phyloP scores from a whole-genome alignment of 2,797 vertebrate species.

The Naso thynnoides region DNA sequence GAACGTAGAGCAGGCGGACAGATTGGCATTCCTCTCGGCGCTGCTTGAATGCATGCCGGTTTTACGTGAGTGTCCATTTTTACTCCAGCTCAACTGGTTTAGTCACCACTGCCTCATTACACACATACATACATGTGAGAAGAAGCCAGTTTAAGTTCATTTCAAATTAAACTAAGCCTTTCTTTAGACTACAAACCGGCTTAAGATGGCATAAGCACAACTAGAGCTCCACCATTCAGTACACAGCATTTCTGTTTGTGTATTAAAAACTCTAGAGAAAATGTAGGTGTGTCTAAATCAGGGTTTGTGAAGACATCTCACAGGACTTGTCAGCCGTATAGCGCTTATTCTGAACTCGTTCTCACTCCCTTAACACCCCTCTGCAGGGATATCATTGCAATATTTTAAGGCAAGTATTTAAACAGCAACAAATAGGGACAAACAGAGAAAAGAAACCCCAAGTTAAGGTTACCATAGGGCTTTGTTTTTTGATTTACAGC shows the following conservation, averaged over 20 bases:
- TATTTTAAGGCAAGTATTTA: conserved; percentile 50
- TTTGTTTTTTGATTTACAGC: conserved; percentile 9
- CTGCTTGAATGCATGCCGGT: conserved; percentile 12
- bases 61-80: conserved; percentile 28
- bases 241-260: conserved; percentile 31
- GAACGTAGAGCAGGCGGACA: conserved; percentile 56
- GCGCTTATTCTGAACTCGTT: conserved; percentile 43
- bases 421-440: conserved; percentile 22
- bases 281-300: conserved; percentile 62
- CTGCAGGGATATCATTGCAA: conserved; percentile 42
- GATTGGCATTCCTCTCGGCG: conserved; percentile 43
- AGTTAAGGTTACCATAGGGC: conserved; percentile 1
- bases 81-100: conserved; percentile 5
- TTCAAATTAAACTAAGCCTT: conserved; percentile 32
- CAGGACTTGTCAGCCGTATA: conserved; percentile 56
- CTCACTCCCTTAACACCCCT: conserved; percentile 32
- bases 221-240: conserved; percentile 28
- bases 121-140: neutral
- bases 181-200: conserved; percentile 38
- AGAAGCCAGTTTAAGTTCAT: conserved; percentile 20
- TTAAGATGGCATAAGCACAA: conserved; percentile 42
- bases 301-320: conserved; percentile 60
- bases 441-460: neutral
- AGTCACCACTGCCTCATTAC: conserved; percentile 21
- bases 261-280: conserved; percentile 46